Percentiles rank a stretch among this genome's conserved stretches.
These are phyloP conservation scores for Teleiodes luculella DNA, from an alignment of 2,888 invertebrate species.

Conservation along the genomic window DNA sequence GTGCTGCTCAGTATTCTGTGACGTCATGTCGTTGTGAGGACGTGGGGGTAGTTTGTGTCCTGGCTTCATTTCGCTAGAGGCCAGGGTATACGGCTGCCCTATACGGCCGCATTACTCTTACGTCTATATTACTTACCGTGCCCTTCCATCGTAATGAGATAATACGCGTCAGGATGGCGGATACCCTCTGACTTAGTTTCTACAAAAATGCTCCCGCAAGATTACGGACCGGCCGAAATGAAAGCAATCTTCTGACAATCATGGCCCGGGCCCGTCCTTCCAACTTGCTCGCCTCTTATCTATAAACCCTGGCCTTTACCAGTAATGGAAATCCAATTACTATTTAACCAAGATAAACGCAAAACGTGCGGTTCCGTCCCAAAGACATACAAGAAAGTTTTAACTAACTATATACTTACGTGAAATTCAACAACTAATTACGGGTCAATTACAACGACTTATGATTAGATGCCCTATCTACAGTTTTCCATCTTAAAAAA, in stretches of 20 bases:
- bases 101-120: conserved; percentile 31
- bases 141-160: conserved; percentile 44
- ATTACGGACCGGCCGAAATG: conserved; percentile 48
- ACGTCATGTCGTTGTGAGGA: conserved; percentile 1
- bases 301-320: conserved; percentile 53
- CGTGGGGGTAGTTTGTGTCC: conserved; percentile 19
- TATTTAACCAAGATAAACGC: conserved; percentile 60
- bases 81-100: conserved; percentile 3
- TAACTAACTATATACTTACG: conserved; percentile 18
- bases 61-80: conserved; percentile 21
- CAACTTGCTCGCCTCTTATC: conserved; percentile 53
- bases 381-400: conserved; percentile 37
- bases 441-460: not conserved
- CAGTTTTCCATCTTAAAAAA: not conserved
- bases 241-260: conserved; percentile 56
- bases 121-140: conserved; percentile 30
- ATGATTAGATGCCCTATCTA: no score
- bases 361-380: conserved; percentile 44
- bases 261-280: conserved; percentile 41
- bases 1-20: conserved; percentile 5
- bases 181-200: conserved; percentile 19
- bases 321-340: conserved; percentile 68
- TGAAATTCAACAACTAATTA: no score
- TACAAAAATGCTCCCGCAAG: conserved; percentile 46
- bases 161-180: conserved; percentile 39